phyloP scores from a whole-genome alignment of 2,888 invertebrate genomes.

The Hoplodrina ambigua region DNA sequence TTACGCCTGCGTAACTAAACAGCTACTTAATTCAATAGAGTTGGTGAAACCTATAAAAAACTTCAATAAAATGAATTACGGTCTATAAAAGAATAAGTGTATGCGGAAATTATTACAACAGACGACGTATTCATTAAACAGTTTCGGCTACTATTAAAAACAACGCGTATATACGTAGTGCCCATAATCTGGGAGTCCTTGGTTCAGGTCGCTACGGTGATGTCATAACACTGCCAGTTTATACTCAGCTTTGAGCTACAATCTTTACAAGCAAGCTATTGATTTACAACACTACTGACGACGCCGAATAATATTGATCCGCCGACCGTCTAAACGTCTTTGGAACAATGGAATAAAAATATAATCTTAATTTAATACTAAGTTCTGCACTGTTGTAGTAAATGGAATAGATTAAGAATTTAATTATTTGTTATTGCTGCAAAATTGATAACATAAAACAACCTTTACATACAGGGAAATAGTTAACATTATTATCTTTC shows the following conservation, averaged over 20 bases:
- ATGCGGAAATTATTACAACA: constrained; percentile 35
- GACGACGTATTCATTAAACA: not conserved
- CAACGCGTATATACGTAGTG: constrained; percentile 9
- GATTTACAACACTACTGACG: constrained; percentile 46
- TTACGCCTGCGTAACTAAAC: not conserved
- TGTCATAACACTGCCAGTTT: constrained; percentile 68
- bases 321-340: not conserved
- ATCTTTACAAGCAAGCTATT: constrained; percentile 49
- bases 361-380: not conserved
- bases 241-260: constrained; percentile 21
- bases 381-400: not conserved
- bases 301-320: constrained; percentile 57
- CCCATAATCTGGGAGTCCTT: constrained; percentile 61
- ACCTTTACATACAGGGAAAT: not conserved
- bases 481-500: constrained; percentile 9
- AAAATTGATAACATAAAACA: constrained; percentile 4
- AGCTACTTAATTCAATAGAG: not conserved
- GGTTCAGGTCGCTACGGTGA: constrained; percentile 69
- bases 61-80: constrained; percentile 1
- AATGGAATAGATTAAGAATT: not conserved
- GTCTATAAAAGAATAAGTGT: not conserved
- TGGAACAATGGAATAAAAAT: not conserved
- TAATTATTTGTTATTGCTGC: not conserved
- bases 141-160: constrained; percentile 7
- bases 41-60: constrained; percentile 6